Evolutionary conservation across 2,797 vertebrate species (phyloP).

Genomic region (Gymnopithys bicolor): DNA sequence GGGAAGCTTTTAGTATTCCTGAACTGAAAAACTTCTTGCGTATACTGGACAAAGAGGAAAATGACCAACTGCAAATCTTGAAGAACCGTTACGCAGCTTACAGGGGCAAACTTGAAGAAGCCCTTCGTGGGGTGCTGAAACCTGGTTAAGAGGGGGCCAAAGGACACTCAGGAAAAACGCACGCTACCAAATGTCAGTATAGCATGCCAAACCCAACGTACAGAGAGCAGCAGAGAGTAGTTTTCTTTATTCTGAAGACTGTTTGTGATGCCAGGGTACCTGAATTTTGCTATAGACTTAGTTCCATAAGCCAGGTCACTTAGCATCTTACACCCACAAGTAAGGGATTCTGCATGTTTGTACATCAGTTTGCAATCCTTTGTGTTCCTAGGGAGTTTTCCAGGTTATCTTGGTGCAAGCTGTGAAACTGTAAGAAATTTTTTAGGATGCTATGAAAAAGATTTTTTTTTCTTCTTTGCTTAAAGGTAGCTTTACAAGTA

Average conservation of each 20-base stretch:
- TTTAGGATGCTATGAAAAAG: slow-evolving; percentile 54
- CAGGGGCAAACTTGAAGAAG: slow-evolving; percentile 89
- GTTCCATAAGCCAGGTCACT: slow-evolving; percentile 47
- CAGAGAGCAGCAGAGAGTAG: slow-evolving; percentile 49
- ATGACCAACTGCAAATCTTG: slow-evolving; percentile 85
- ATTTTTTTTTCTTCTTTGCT: slow-evolving; percentile 59
- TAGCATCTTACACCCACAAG: slow-evolving; percentile 38
- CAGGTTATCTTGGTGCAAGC: slow-evolving; percentile 61
- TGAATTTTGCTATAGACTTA: slow-evolving; percentile 54
- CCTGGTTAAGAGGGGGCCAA: slow-evolving; percentile 71
- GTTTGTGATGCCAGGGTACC: slow-evolving; percentile 51
- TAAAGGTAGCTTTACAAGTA: slow-evolving; percentile 71
- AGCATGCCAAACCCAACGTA: slow-evolving; percentile 51
- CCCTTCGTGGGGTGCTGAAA: slow-evolving; percentile 79
- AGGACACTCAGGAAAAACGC: slow-evolving; percentile 26
- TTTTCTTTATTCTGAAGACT: slow-evolving; percentile 60
- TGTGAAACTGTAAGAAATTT: slow-evolving; percentile 60
- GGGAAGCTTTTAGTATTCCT: slow-evolving; percentile 96
- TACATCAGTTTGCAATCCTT: slow-evolving; percentile 48
- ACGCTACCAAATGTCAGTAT: slow-evolving; percentile 35
- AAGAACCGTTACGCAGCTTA: slow-evolving; percentile 85
- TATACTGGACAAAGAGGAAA: slow-evolving; percentile 94
- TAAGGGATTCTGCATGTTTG: slow-evolving; percentile 54
- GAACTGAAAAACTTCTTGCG: slow-evolving; percentile 95
- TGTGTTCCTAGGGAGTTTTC: slow-evolving; percentile 25